phyloP scores from a whole-genome alignment of 2,888 invertebrate species.

The Sphaerophoria taeniata region DNA sequence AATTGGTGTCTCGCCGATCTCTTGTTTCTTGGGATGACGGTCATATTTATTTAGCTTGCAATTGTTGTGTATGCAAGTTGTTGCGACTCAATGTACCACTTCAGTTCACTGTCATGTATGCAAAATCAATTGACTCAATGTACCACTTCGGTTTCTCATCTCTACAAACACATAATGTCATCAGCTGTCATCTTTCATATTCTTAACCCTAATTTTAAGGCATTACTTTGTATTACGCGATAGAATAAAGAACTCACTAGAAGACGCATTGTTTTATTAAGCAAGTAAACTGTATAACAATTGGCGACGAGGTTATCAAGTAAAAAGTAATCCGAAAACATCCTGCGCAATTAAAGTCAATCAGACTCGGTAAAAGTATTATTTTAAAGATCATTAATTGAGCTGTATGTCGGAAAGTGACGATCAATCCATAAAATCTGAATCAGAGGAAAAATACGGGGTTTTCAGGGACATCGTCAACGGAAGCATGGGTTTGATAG shows the following conservation, averaged over 20 bases:
- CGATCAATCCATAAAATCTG: not conserved
- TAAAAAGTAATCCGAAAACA: not conserved
- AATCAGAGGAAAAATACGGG: not conserved
- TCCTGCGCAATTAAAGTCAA: not conserved
- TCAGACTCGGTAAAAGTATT: not conserved
- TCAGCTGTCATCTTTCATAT: not conserved
- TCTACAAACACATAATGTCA: not conserved
- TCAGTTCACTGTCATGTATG: too few relatives aligned
- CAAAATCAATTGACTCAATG: too few relatives aligned
- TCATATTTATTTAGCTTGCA: too few relatives aligned
- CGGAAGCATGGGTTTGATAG: not conserved
- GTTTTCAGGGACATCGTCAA: not conserved
- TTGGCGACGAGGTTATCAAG: not conserved
- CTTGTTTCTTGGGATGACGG: too few relatives aligned
- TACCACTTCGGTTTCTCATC: too few relatives aligned
- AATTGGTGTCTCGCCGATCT: too few relatives aligned
- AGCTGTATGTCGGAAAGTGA: not conserved
- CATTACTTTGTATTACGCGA: not conserved
- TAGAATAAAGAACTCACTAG: not conserved
- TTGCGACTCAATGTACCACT: too few relatives aligned
- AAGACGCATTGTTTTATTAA: not conserved
- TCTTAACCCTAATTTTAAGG: not conserved
- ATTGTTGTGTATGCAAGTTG: too few relatives aligned
- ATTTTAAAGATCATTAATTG: not conserved
- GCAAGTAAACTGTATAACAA: constrained; percentile 18